Evolutionary conservation across 2,797 vertebrate species (phyloP), one percentile per base, ranked within the genome.

Genomic region (Cyclopterus lumpus): DNA sequence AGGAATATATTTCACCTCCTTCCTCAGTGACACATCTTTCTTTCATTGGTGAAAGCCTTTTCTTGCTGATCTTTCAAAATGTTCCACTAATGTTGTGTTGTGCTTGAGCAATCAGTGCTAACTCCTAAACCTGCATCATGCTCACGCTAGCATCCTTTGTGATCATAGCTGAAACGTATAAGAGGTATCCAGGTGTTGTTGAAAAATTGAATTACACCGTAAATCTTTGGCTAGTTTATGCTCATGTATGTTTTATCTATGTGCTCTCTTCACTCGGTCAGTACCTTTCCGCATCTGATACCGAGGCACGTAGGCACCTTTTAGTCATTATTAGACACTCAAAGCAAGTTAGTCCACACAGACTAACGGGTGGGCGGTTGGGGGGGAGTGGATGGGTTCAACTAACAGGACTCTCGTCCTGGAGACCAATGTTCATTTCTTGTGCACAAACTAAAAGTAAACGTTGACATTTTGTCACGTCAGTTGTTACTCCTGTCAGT

Each of bases 1-100:
- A 40, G 24, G 60, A 84, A 79, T 71, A 34, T 34, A 71, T 71
- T 79, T 70, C 42, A 32, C n/a, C n/a, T 73, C 26, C 55, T 49
- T 26, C 5, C 63, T 85, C 40, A 46, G n/a, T 28, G 15, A 58
- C 57, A 67, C 34, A 8, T 44, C 1, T 53, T 34, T 65, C 58
- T 67, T 42, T 30, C 5, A 63, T 8, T 20, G 30, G 28, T 54
- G 26, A 64, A 61, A 58, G n/a, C 4, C 1, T 60, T 42, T 75
- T 75, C 16, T 67, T 70, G 14, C 10, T 14, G 0, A n/a, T 34
- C 9, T 53, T 68, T 62, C 22, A 59, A 26, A 28, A n/a, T 51
- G 5, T 12, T 74, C 11, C 1, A 8, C 12, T 60, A 61, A 14
- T 72, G 78, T 48, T 70, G 12, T 11, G 32, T n/a, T 53, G 14